Base-by-base conservation (phyloP, 1,140 invertebrate species). In the Ditylenchus dipsaci region DNA sequence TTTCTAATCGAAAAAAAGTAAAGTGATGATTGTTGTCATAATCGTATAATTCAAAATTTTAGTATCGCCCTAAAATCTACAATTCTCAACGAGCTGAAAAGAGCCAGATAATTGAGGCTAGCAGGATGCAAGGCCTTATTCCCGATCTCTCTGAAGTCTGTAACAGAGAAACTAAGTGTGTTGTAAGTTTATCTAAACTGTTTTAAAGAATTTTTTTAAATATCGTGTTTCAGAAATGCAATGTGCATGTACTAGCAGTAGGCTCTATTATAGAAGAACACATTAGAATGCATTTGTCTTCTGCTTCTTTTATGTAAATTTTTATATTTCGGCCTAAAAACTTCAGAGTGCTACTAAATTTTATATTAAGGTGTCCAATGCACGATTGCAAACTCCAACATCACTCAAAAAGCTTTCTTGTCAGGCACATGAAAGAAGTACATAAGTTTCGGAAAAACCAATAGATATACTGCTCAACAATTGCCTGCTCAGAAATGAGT, bases 21-120 rank as follows among this genome's bases (percentile, higher is more conserved):
- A n/a, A n/a, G n/a, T n/a, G n/a, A n/a, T n/a, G n/a, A n/a, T n/a
- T n/a, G n/a, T n/a, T n/a, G n/a, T n/a, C n/a, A n/a, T n/a, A n/a
- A n/a, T n/a, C n/a, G n/a, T n/a, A n/a, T n/a, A n/a, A n/a, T n/a
- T n/a, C n/a, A n/a, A n/a, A 26, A 29, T 33, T 61, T 63, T n/a
- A 65, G 61, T 67, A 23, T 38, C 65, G 65, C 3, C 65, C 65
- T 9, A 30, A 49, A 23, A 67, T 67, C 65, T 67, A 38, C 65
- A 67, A 67, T 63, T 65, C 60, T 21, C 65, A 67, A 49, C 17
- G 65, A 33, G 60, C 60, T 19, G 65, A 65, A 49, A 67, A 67
- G 63, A 67, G 61, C 29, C 63, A 65, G 62, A 29, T 67, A n/a
- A 67, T 67, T 30, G 65, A 67, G 65, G 63, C 27, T n/a, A 65